Evolutionary conservation across 1,140 invertebrate genomes (phyloP).

Genomic region (Thaumatotibia leucotreta): DNA sequence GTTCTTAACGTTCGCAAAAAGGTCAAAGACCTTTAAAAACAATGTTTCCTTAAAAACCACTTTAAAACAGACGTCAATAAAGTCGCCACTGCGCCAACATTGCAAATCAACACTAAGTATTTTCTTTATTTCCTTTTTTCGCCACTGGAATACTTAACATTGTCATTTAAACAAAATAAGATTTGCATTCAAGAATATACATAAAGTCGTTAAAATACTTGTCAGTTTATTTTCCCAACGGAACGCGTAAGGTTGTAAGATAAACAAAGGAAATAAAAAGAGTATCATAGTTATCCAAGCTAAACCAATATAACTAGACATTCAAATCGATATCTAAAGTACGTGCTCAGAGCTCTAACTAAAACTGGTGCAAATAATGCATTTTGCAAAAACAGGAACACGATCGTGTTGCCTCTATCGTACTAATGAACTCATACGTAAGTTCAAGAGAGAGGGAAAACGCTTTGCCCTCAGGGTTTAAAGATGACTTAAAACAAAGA

Average conservation of each 20-base stretch:
- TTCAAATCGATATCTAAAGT: background rate
- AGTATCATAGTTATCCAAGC: background rate
- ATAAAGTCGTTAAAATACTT: background rate
- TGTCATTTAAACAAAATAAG: background rate
- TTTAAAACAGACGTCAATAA: background rate
- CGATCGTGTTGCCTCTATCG: background rate
- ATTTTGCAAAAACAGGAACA: background rate
- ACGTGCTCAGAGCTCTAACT: background rate
- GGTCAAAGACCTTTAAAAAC: conserved; percentile 2
- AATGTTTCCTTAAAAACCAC: background rate
- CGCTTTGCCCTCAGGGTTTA: too few relatives aligned
- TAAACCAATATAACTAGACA: background rate
- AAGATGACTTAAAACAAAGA: conserved; percentile 53
- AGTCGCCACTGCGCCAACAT: background rate
- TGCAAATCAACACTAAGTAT: background rate
- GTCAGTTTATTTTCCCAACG: background rate
- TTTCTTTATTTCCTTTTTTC: background rate
- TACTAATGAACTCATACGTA: too few relatives aligned
- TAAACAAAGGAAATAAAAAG: conserved; percentile 47
- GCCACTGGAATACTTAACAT: background rate
- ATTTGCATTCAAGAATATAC: background rate
- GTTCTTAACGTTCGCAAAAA: background rate
- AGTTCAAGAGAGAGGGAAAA: too few relatives aligned
- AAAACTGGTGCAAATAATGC: background rate
- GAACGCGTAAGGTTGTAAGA: conserved; percentile 12